Base-by-base conservation (phyloP, 2,113 vertebrate species). In the Balaenoptera acutorostrata region DNA sequence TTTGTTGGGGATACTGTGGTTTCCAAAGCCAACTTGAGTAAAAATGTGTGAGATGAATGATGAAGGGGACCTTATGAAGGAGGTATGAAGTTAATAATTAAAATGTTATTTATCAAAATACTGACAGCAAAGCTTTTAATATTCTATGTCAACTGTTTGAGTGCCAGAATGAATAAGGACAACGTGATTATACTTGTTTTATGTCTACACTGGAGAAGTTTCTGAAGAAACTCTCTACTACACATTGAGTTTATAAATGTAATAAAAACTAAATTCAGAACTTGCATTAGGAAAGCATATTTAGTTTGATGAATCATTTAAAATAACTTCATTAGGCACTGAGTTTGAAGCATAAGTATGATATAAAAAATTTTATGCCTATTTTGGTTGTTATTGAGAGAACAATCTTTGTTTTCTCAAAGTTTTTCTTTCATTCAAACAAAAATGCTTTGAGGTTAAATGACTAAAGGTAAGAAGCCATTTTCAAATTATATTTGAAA, bases 1-100 rank as follows among this genome's bases (percentile, higher is more conserved):
- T 82, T 98, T 92, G 85, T 52, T 63, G 93, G 36, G 66, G 94
- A 95, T 59, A 88, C 46, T 74, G 31, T 72, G 94, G 46, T 96
- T 94, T 95, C 95, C 95, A 84, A 97, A 97, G 95, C 91, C 96
- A 88, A 97, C 98, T 96, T 98, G 94, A 98, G 85, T 86, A 96
- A 98, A 97, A 98, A 97, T 98, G 97, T 95, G 93, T 92, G 96
- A 96, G 95, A 97, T 99, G 99, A 98, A 66, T 92, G 97, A 98
- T 96, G 98, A 98, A 78, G 95, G 89, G 71, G 96, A 98, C 39
- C 91, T 96, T 96, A 93, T 41, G 94, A 75, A 98, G 69, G 97
- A 99, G 99, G 99, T 99, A 99, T 98, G 98, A 83, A 63, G 66
- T 31, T 94, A 96, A 97, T 86, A 89, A 49, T 81, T 88, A 97